phyloP scores from a whole-genome alignment of 2,113 vertebrate genomes.

The Corythaixoides concolor region DNA sequence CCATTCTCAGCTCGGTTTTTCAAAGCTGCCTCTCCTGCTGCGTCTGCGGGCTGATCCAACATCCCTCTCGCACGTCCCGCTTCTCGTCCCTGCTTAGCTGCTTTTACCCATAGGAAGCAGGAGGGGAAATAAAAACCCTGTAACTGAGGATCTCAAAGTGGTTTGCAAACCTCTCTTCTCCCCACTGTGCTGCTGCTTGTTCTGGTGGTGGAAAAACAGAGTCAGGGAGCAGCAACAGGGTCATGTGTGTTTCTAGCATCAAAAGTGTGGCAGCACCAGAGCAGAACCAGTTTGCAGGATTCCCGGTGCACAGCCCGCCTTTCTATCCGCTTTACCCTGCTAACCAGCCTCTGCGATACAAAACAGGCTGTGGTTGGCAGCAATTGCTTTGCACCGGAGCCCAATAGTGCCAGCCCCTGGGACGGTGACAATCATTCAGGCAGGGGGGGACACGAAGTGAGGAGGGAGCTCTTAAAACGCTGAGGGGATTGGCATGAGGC shows the following conservation, averaged over 20 bases:
- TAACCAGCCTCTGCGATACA: background rate
- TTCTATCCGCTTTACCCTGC: background rate
- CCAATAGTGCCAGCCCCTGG: background rate
- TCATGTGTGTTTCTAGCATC: background rate
- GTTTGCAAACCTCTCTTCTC: background rate
- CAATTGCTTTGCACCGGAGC: background rate
- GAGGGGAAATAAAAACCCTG: background rate
- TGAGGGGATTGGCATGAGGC: background rate
- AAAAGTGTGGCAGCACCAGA: background rate
- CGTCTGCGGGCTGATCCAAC: background rate
- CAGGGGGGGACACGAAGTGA: accelerated
- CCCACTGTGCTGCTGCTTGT: background rate
- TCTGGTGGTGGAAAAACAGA: background rate
- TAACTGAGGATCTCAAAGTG: background rate
- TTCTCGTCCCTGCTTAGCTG: background rate
- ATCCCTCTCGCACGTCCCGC: accelerated
- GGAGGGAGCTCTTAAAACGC: background rate
- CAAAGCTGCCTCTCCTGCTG: background rate
- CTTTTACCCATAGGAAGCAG: background rate
- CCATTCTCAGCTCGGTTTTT: background rate
- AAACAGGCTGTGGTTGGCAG: background rate
- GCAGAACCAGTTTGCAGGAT: background rate
- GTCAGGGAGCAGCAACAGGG: background rate
- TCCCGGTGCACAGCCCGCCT: accelerated
- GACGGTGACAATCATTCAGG: background rate